Evolutionary conservation across 2,888 invertebrate genomes (phyloP).

Genomic region (Phalera bucephala): DNA sequence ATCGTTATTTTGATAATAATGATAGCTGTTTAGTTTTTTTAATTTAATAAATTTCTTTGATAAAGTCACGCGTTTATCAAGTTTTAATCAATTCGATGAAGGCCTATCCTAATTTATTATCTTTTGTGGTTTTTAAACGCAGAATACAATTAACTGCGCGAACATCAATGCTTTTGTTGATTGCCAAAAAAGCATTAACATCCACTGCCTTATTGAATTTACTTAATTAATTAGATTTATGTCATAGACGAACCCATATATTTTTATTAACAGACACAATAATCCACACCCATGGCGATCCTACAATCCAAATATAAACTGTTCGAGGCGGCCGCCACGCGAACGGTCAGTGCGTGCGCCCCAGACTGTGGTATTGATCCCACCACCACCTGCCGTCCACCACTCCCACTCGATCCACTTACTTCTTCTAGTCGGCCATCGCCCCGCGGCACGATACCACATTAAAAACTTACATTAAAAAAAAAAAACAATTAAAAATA

Average conservation of each 20-base stretch:
- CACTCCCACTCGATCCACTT: constrained; percentile 68
- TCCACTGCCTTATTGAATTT: no score
- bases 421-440: constrained; percentile 73
- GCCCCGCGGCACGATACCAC: constrained; percentile 68
- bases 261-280: constrained; percentile 35
- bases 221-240: no score
- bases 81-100: no score
- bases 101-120: no score
- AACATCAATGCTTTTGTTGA: no score
- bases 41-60: no score
- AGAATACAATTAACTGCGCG: no score
- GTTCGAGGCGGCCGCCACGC: constrained; percentile 43
- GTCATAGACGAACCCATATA: constrained; percentile 25
- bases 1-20: no score
- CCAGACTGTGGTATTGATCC: constrained; percentile 75
- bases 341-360: constrained; percentile 79
- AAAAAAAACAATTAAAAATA: constrained; percentile 37
- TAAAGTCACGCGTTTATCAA: no score
- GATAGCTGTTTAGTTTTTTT: no score
- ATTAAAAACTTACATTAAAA: constrained; percentile 40
- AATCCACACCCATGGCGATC: constrained; percentile 46
- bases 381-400: constrained; percentile 75
- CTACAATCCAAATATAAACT: constrained; percentile 61
- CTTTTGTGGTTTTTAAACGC: no score
- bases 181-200: no score